A percentile compares a stretch with the other conserved stretches of the same genome.
Evolutionary conservation across 1,140 invertebrate species (phyloP).

Genomic region (Sarcophaga peregrina): DNA sequence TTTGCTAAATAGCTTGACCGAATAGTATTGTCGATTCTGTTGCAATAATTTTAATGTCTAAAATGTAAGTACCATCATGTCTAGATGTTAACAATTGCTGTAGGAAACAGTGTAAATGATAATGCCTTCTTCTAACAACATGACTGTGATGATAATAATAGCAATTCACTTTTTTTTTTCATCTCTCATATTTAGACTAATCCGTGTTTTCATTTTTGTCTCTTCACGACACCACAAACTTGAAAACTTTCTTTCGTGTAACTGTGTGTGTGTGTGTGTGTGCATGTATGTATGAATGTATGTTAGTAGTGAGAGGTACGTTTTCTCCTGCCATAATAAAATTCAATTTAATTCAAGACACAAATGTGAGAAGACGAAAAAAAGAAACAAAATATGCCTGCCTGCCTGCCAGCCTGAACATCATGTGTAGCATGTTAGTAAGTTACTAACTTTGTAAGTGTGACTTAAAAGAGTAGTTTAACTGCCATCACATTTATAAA

Average conservation of each 20-base stretch:
- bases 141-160: slow-evolving; percentile 1
- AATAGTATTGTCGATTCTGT: too few relatives aligned
- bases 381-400: not conserved
- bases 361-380: too few relatives aligned
- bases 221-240: not conserved
- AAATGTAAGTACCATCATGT: too few relatives aligned
- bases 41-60: too few relatives aligned
- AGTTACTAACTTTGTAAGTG: too few relatives aligned
- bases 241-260: slow-evolving; percentile 20
- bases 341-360: slow-evolving; percentile 24
- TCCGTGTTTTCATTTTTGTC: slow-evolving; percentile 24
- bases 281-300: not conserved
- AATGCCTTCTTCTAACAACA: not conserved
- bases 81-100: too few relatives aligned
- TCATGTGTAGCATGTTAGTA: too few relatives aligned
- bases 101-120: not conserved
- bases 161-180: slow-evolving; percentile 5
- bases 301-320: not conserved
- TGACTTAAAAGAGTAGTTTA: not conserved
- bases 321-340: slow-evolving; percentile 28
- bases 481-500: not conserved
- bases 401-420: not conserved
- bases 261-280: not conserved
- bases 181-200: slow-evolving; percentile 1
- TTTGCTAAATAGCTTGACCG: too few relatives aligned